phyloP scores from a whole-genome alignment of 2,888 invertebrate species.

The Drymonia ruficornis region DNA sequence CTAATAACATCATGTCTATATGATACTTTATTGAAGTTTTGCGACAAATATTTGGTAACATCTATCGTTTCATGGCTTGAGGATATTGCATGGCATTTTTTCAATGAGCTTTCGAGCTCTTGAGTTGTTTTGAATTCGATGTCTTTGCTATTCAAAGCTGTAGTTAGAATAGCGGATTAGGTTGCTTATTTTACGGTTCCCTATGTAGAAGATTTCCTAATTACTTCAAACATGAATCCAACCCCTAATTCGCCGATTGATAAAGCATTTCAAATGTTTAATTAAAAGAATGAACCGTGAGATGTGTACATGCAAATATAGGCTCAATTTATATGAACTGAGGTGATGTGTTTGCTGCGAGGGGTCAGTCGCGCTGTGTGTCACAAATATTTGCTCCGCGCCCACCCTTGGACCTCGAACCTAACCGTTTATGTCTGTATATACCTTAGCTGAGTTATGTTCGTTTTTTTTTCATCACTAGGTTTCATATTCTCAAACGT shows the following conservation, averaged over 20 bases:
- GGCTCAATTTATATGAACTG: constrained; percentile 30
- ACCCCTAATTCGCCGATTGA: background rate
- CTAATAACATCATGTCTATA: background rate
- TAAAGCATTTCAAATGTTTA: constrained; percentile 37
- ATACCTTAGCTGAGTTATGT: constrained; percentile 9
- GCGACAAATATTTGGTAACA: background rate
- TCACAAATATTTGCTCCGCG: constrained; percentile 54
- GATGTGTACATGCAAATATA: constrained; percentile 26
- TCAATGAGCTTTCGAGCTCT: too few species aligned
- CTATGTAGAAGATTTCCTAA: too few species aligned
- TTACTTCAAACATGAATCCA: too few species aligned
- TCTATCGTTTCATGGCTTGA: too few species aligned
- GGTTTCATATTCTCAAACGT: too few species aligned
- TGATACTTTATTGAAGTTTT: background rate
- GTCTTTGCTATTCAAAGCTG: too few species aligned
- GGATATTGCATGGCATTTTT: too few species aligned
- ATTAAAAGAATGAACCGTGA: constrained; percentile 38
- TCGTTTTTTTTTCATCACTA: background rate
- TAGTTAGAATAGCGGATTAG: too few species aligned
- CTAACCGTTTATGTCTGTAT: constrained; percentile 23
- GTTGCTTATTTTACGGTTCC: too few species aligned
- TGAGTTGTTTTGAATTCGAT: too few species aligned
- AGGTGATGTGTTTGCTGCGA: constrained; percentile 33
- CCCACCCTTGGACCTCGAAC: constrained; percentile 36
- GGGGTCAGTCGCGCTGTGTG: constrained; percentile 23